A percentile compares a stretch with the other conserved stretches of the same genome.
Evolutionary conservation across 2,797 vertebrate genomes (phyloP).

Genomic region (Stomatorhinus walkeri): DNA sequence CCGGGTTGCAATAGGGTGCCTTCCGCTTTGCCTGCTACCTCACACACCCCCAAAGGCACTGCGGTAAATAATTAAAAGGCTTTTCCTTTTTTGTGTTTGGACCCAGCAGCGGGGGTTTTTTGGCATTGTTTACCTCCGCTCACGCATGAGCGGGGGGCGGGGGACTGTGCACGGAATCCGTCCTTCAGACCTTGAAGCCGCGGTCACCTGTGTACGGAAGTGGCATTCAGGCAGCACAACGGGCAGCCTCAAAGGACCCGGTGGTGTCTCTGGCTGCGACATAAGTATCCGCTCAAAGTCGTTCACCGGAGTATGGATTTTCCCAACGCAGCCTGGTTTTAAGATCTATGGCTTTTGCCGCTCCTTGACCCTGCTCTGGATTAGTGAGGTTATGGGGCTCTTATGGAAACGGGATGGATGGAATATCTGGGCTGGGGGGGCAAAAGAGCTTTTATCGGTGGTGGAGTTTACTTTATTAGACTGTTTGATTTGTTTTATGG

Average conservation of each 20-base stretch:
- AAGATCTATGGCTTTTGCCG: neutral
- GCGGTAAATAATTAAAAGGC: conserved; percentile 11
- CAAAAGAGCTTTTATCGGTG: neutral
- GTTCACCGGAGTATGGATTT: neutral
- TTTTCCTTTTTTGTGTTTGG: neutral
- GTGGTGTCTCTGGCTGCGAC: neutral
- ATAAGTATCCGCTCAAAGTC: neutral
- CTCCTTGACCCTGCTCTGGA: neutral
- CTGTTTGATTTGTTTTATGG: neutral
- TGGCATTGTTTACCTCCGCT: neutral
- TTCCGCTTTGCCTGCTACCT: neutral
- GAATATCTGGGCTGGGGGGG: neutral
- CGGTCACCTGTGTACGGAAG: neutral
- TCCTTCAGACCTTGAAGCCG: neutral
- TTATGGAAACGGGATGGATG: neutral
- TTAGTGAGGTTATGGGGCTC: neutral
- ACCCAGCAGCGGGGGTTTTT: neutral
- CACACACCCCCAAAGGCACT: neutral
- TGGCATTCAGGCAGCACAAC: neutral
- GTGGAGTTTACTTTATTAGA: neutral
- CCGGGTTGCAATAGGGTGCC: neutral
- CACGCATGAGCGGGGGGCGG: neutral
- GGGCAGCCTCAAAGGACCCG: neutral
- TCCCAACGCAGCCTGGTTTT: neutral
- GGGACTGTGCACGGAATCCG: neutral